Base-by-base conservation (phyloP, 2,113 vertebrate genomes). In the Cryptoleucopteryx plumbea region DNA sequence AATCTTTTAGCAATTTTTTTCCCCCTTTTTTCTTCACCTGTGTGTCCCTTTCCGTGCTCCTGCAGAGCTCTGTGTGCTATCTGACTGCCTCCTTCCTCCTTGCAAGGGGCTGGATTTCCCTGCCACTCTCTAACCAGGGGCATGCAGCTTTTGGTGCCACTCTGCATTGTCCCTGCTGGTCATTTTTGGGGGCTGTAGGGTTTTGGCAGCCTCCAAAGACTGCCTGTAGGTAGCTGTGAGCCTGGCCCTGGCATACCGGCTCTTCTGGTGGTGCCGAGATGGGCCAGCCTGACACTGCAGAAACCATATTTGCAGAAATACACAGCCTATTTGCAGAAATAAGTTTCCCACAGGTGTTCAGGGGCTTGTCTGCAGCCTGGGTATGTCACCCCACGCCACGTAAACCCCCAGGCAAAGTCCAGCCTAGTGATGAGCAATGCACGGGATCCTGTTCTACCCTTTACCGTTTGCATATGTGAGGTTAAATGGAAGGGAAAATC, bases 331-430 rank as follows among this genome's bases (percentile, higher is more conserved):
- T 42, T 61, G 45, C 55, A 56, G 75, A 88, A 77, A 55, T 12
- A 5, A 0, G 0, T 82, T 43, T 78, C n/a, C 62, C 13, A 6
- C 38, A 65, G 66, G 43, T 40, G 5, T 66, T 66, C 3, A 2
- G n/a, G 77, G 48, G 27, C 47, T 75, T 53, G 14, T 56, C 8
- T 45, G 72, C 65, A 72, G 48, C 68, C 34, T 43, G 15, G 18
- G 2, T 56, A 21, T 36, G 56, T 93, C 70, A 38, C 4, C 7
- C 17, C 6, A 4, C 0, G 2, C 38, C 31, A 7, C 0, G 0
- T 36, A 92, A 84, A 68, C 25, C n/a, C 34, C 31, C 29, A 36
- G 75, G 18, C 29, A 10, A 43, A 42, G 42, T 83, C 36, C 6
- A 11, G 10, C 32, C 19, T 40, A 22, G 13, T 6, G 8, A 43